Conservation (phyloP, 2,888 invertebrate genomes). For the Portevinia maculata region DNA sequence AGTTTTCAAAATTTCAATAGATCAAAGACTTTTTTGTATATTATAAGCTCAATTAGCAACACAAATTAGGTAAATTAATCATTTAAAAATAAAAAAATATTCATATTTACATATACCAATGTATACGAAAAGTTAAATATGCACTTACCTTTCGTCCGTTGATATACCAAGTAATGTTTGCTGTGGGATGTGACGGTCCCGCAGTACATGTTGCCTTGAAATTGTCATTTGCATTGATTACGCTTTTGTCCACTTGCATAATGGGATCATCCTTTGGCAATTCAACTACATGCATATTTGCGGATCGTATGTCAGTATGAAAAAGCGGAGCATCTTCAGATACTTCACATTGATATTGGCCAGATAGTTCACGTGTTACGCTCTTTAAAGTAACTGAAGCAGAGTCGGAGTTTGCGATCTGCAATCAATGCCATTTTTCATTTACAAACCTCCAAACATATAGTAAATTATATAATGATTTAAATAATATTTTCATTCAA, state of each 20-base stretch:
- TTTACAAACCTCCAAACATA: background rate
- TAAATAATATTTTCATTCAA: no score
- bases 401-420: conserved; percentile 84
- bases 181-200: conserved; percentile 84
- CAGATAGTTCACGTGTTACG: conserved; percentile 84
- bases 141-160: conserved; percentile 84
- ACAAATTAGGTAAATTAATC: no score
- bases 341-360: conserved; percentile 85
- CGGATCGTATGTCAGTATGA: conserved; percentile 84
- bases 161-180: conserved; percentile 85
- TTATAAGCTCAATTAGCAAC: no score
- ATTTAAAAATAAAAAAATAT: no score
- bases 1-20: no score
- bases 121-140: no score
- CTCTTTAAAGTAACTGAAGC: conserved; percentile 84
- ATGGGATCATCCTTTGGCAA: conserved; percentile 84
- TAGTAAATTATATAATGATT: no score
- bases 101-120: no score
- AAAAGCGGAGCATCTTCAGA: conserved; percentile 85
- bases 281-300: conserved; percentile 85
- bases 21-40: no score
- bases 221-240: conserved; percentile 83
- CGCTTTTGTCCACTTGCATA: conserved; percentile 84
- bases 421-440: conserved; percentile 58
- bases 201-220: conserved; percentile 84